A percentile compares a stretch with the other conserved stretches of the same genome.
Conservation (phyloP, 2,888 invertebrate species). For the Aelia acuminata region DNA sequence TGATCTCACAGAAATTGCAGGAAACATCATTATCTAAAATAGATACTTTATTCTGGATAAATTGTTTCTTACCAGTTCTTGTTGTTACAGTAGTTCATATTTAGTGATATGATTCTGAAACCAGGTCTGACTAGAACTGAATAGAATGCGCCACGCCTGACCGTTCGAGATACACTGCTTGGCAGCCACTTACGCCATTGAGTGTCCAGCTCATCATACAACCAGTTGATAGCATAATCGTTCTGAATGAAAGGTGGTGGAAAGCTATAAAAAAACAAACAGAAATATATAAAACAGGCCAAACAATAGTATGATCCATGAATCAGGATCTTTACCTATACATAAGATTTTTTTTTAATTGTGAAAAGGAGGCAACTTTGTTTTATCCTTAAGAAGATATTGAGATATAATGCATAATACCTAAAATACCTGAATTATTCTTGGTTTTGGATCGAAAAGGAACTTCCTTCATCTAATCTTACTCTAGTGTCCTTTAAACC, state of each 20-base stretch:
- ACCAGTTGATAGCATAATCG: constrained; percentile 89
- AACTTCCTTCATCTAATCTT: too few species aligned
- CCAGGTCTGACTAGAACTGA: constrained; percentile 91
- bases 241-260: constrained; percentile 89
- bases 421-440: too few species aligned
- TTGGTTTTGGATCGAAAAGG: too few species aligned
- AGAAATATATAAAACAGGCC: background rate
- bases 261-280: constrained; percentile 75
- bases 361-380: too few species aligned
- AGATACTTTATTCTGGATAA: background rate
- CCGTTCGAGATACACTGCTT: constrained; percentile 87
- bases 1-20: background rate
- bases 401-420: too few species aligned
- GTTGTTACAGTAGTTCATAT: constrained; percentile 96
- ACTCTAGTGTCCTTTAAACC: too few species aligned
- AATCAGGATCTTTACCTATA: too few species aligned
- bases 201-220: constrained; percentile 89
- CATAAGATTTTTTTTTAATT: too few species aligned
- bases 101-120: constrained; percentile 92
- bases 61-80: constrained; percentile 81
- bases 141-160: constrained; percentile 91
- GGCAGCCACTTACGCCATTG: constrained; percentile 95
- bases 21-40: background rate
- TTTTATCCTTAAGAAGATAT: too few species aligned
- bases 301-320: too few species aligned